phyloP scores from a whole-genome alignment of 2,113 vertebrate genomes.

The Grammomys surdaster region DNA sequence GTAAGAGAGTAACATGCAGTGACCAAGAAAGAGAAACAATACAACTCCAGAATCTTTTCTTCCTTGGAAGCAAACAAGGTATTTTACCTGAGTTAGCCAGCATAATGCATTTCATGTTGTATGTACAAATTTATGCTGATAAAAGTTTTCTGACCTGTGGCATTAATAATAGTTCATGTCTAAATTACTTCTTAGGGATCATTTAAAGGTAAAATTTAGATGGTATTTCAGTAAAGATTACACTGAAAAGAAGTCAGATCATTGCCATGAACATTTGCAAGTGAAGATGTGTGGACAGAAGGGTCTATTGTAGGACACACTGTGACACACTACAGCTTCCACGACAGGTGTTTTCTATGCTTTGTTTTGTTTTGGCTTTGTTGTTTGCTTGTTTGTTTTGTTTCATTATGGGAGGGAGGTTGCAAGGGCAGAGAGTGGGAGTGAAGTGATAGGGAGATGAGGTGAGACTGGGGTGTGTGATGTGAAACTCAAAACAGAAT shows the following conservation, averaged over 20 bases:
- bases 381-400: not conserved
- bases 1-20: not conserved
- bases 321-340: not conserved
- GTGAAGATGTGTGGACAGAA: too few relatives aligned
- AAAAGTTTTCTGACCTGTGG: not conserved
- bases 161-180: slow-evolving; percentile 53
- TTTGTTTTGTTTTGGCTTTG: not conserved
- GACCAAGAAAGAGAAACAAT: slow-evolving; percentile 12
- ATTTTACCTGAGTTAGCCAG: slow-evolving; percentile 38
- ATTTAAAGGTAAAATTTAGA: slow-evolving; percentile 34
- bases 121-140: not conserved
- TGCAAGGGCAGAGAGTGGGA: not conserved
- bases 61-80: not conserved
- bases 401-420: not conserved
- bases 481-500: not conserved
- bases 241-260: slow-evolving; percentile 12
- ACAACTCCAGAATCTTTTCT: not conserved
- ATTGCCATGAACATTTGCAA: too few relatives aligned
- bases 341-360: not conserved
- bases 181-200: slow-evolving; percentile 38
- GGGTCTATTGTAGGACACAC: not conserved
- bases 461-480: not conserved
- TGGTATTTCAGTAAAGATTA: slow-evolving; percentile 19
- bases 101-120: not conserved
- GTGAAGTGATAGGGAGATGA: not conserved